Evolutionary conservation across 1,140 invertebrate genomes (phyloP), one percentile per base, ranked within the genome.

Genomic region (Aphis craccivora): DNA sequence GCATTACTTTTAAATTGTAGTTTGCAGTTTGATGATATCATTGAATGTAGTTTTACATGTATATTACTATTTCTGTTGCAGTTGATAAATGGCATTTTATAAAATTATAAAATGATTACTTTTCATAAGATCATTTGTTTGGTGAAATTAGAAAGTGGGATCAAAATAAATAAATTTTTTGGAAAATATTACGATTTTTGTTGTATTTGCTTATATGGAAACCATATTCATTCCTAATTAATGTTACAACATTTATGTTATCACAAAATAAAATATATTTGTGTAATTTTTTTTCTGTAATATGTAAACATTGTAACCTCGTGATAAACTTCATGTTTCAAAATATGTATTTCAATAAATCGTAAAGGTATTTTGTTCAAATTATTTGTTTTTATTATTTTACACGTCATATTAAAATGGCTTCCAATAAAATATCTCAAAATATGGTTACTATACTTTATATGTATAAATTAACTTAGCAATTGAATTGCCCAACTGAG

Each of bases 71-170:
- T 84, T 93, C 40, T 93, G 91, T 93, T 93, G 23, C 91, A 93
- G 91, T 93, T 83, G 81, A 93, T 93, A 93, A 93, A 93, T 93
- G 91, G 91, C 91, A 93, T 86, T 93, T 84, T 93, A 9, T 93
- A 93, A 93, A 93, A 84, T 86, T 93, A 22, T 93, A 93, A 93
- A 51, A 40, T 37, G 30, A 25, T 83, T 35, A 55, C 23, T 90
- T 1, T 67, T 25, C 48, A 92, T 48, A n/a, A 45, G 9, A 76
- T 40, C 53, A 67, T 14, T 55, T 89, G 1, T 25, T 90, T 43
- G 88, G 35, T 30, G 40, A 60, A 6, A 60, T 60, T 90, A 90
- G 53, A 43, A 90, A n/a, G 14, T 67, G 53, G 53, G 37, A 43
- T 90, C 37, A 90, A 90, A 89, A 55, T 89, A 37, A 89, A 89